Conservation (phyloP, 2,113 vertebrate genomes). For the Panurus biarmicus region DNA sequence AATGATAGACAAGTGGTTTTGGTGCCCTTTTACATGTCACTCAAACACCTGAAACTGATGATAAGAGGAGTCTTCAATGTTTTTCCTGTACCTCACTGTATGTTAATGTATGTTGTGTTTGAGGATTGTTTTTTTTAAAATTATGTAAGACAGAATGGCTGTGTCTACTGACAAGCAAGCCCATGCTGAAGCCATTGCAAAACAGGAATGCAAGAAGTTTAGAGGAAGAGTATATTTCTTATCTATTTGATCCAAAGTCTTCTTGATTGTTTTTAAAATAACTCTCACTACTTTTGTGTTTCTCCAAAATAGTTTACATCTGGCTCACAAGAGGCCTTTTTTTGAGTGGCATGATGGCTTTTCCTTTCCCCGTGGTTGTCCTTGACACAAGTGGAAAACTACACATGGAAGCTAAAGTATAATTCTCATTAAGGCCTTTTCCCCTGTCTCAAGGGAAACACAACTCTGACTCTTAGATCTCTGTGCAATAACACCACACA, state of each 20-base stretch:
- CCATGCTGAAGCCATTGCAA: neutral
- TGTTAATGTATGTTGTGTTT: neutral
- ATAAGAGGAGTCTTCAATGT: neutral
- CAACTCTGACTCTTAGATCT: neutral
- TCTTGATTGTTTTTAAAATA: neutral
- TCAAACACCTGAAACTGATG: neutral
- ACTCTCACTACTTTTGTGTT: neutral
- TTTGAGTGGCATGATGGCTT: neutral
- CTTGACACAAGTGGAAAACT: neutral
- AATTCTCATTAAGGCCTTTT: neutral
- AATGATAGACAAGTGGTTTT: neutral
- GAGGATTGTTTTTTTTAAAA: neutral
- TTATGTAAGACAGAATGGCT: neutral
- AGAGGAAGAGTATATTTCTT: neutral
- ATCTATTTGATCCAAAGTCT: neutral
- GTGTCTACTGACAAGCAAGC: neutral
- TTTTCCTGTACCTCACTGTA: neutral
- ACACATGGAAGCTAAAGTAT: neutral
- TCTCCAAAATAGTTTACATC: neutral
- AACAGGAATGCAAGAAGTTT: neutral
- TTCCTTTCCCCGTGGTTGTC: neutral
- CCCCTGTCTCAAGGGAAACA: rapidly evolving
- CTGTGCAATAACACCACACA: neutral
- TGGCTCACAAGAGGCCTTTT: neutral
- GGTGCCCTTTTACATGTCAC: neutral